Conservation (phyloP, 2,888 invertebrate genomes). For the Diloba caeruleocephala region DNA sequence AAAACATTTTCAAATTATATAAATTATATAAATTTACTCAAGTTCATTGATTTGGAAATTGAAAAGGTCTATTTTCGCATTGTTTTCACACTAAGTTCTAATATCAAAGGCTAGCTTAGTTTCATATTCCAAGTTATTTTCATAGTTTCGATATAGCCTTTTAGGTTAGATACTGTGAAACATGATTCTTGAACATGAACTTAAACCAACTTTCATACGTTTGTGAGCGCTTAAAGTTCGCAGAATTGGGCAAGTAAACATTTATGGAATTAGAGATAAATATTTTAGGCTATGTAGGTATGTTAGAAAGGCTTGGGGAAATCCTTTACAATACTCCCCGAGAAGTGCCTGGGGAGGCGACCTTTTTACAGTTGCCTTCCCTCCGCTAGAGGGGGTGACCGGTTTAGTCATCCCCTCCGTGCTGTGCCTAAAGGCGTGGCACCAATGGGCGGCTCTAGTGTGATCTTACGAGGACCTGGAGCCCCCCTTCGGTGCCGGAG, state of each 20-base stretch:
- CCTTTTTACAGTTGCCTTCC: too few relatives aligned
- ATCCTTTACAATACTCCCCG: too few relatives aligned
- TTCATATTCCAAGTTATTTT: constrained; percentile 22
- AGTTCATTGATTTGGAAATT: neutral
- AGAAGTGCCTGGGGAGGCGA: too few relatives aligned
- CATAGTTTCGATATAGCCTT: constrained; percentile 1
- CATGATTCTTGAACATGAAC: constrained; percentile 5
- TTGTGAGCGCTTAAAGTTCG: constrained; percentile 4
- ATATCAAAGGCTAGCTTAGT: constrained; percentile 11
- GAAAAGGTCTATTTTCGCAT: constrained; percentile 1
- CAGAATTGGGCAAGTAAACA: neutral
- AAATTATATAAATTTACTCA: neutral
- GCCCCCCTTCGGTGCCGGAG: too few relatives aligned
- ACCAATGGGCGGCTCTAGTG: too few relatives aligned
- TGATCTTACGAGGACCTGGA: too few relatives aligned
- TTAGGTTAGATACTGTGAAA: constrained; percentile 17
- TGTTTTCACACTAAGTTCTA: constrained; percentile 6
- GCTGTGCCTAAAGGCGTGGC: too few relatives aligned
- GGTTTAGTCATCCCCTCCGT: too few relatives aligned
- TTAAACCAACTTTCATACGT: constrained; percentile 10
- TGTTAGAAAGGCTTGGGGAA: too few relatives aligned
- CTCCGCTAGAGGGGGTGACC: too few relatives aligned
- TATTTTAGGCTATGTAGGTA: neutral
- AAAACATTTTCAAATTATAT: too few relatives aligned
- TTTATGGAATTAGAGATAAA: neutral